Evolutionary conservation across 2,888 invertebrate genomes (phyloP), one percentile per base, ranked within the genome.

Genomic region (Plebejus anna): DNA sequence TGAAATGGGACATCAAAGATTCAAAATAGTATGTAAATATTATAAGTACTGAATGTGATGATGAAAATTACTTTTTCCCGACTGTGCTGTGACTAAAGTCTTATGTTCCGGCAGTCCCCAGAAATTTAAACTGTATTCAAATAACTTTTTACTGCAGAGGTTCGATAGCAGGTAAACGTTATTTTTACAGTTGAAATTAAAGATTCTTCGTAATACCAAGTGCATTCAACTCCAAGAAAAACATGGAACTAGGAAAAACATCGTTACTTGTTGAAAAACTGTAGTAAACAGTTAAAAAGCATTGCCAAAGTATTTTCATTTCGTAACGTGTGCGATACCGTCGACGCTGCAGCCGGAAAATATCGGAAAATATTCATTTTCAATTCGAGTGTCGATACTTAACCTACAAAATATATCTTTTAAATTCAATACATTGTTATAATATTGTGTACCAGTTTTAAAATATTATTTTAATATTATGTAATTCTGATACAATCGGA

Each of bases 291-390:
- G 61, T 61, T 61, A 61, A 7, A 61, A 7, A 22, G 9, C 11
- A 22, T 9, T 11, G 28, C 61, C 22, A 61, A 28, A 28, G 61
- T 61, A 61, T 61, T 28, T 61, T 9, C 61, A 61, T 61, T 61
- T 22, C 22, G 61, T 61, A 28, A 61, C 22, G 6, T n/a, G 2
- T 47, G 47, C 47, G 47, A 47, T 22, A n/a, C 9, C 9, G 22
- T 2, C 3, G 9, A 5, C 2, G 9, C 4, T 61, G 61, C 61
- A 61, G 9, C 9, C 61, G 28, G 61, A 61, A 61, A 61, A 59
- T 22, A n/a, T n/a, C 22, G 59, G 59, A 22, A 55, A 55, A 55
- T 55, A 61, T 61, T 61, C 61, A 61, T 61, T 61, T 61, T 61
- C 3, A 61, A 61, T 22, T 61, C 61, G 61, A 61, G 61, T 61